A percentile compares a stretch with the other conserved stretches of the same genome.
Evolutionary conservation across 2,113 vertebrate genomes (phyloP).

Genomic region (Camelus bactrianus): DNA sequence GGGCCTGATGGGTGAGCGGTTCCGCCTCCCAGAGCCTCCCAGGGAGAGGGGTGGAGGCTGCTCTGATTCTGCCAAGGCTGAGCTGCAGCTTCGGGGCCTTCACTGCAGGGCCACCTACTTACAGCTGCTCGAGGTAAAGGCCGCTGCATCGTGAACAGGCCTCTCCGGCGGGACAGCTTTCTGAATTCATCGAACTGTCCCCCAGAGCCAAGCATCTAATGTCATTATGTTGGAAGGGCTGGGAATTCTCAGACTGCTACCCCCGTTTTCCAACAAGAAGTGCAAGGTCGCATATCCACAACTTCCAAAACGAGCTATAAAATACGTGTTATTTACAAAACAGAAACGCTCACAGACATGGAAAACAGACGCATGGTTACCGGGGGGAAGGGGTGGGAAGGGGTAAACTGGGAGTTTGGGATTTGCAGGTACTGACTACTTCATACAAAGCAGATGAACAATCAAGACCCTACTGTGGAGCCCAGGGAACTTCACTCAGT

Average conservation of each 20-base stretch:
- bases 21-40: background rate
- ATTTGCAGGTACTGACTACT: too few relatives aligned
- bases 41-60: background rate
- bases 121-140: background rate
- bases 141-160: accelerated
- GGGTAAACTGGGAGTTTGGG: too few relatives aligned
- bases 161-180: background rate
- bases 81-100: background rate
- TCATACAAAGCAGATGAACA: too few relatives aligned
- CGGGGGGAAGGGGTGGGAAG: too few relatives aligned
- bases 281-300: background rate
- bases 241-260: background rate
- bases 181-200: background rate
- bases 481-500: too few relatives aligned
- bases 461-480: too few relatives aligned
- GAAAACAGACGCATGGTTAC: too few relatives aligned
- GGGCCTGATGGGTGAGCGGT: accelerated
- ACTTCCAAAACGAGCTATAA: accelerated
- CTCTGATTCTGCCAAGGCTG: background rate
- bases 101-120: background rate
- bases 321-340: background rate
- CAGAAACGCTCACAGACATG: too few relatives aligned
- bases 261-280: background rate
- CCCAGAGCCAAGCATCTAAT: background rate
- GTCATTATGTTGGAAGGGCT: background rate